Percentiles rank a stretch among this genome's conserved stretches.
phyloP scores from a whole-genome alignment of 2,888 invertebrate species.

The Strigamia transsilvanica region DNA sequence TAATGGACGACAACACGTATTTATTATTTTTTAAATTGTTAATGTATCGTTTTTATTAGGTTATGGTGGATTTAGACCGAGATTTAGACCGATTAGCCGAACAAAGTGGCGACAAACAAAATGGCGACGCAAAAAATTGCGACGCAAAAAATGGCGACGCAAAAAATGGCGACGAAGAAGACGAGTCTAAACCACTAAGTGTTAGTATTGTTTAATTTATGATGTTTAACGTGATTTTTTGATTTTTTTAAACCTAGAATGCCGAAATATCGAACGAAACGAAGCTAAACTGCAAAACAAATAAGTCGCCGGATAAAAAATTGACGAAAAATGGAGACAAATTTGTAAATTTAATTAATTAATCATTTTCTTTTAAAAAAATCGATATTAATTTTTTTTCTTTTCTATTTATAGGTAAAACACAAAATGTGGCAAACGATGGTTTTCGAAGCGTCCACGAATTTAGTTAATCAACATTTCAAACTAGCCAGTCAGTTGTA shows the following conservation, averaged over 20 bases:
- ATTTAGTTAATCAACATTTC: conserved; percentile 3
- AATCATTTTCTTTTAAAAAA: neutral
- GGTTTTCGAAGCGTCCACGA: neutral
- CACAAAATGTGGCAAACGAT: neutral
- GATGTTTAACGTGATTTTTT: too few relatives aligned
- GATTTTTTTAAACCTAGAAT: too few relatives aligned
- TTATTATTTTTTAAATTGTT: too few relatives aligned
- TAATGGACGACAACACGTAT: neutral
- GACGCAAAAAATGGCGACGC: too few relatives aligned
- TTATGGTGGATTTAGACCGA: neutral
- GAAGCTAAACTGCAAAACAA: neutral
- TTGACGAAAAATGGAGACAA: neutral
- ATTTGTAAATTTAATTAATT: neutral
- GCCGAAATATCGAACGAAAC: neutral
- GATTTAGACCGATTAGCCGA: neutral
- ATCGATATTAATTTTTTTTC: neutral
- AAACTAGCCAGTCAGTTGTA: neutral
- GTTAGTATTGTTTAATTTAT: too few relatives aligned
- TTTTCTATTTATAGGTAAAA: neutral
- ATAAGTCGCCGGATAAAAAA: too few relatives aligned
- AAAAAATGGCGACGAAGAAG: too few relatives aligned
- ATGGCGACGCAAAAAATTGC: neutral
- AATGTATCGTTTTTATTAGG: neutral
- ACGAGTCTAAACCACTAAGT: too few relatives aligned
- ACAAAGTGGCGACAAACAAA: neutral